These are phyloP conservation scores for Caenorhabditis imperialis DNA, from an alignment of 2,888 invertebrate genomes.

Conservation along the genomic window DNA sequence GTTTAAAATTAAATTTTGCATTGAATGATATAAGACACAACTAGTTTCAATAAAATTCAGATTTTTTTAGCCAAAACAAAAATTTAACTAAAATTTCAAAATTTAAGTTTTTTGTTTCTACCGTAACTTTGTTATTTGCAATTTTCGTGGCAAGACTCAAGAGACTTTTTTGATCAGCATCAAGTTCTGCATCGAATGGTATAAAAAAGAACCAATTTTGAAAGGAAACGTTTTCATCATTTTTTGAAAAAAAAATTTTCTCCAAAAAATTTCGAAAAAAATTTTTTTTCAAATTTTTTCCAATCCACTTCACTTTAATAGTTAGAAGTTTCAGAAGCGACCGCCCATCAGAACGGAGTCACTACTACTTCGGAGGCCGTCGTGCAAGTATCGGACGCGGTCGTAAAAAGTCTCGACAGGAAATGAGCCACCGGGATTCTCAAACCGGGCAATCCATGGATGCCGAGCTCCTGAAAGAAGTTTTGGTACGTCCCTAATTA, in stretches of 20 bases:
- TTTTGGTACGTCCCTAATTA: conserved; percentile 40
- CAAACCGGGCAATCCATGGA: conserved; percentile 53
- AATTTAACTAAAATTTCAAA: no score
- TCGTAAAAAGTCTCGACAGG: conserved; percentile 30
- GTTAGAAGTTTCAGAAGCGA: conserved; percentile 54
- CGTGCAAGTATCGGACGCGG: conserved; percentile 38
- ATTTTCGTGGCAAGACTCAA: neutral
- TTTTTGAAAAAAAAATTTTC: no score
- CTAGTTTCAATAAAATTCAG: no score
- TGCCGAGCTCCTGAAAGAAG: conserved; percentile 49
- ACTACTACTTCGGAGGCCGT: conserved; percentile 50
- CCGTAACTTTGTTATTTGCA: no score
- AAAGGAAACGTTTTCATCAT: no score
- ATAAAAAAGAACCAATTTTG: no score
- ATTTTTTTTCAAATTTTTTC: no score
- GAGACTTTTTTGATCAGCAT: conserved; percentile 31
- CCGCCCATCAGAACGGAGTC: conserved; percentile 56
- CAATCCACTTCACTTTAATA: no score
- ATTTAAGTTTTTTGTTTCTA: no score
- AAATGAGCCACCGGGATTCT: conserved; percentile 47
- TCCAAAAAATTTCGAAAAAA: no score
- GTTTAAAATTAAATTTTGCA: conserved; percentile 47
- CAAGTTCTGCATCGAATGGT: conserved; percentile 23
- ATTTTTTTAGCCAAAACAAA: no score
- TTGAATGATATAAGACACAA: neutral